Conservation (phyloP, 2,888 invertebrate species). For the Hylaea fasciaria region DNA sequence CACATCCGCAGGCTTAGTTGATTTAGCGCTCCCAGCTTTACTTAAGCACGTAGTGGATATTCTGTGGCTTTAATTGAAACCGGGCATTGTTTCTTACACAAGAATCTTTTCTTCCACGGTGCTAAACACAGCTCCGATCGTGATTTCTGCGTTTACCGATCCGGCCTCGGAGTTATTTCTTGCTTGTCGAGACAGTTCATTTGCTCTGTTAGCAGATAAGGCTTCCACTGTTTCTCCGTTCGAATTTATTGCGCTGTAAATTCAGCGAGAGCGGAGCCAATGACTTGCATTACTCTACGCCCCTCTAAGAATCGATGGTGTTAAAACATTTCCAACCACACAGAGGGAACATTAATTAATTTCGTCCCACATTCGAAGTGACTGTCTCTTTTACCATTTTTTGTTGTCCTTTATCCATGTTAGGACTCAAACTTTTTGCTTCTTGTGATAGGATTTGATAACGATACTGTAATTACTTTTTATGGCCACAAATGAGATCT, state of each 20-base stretch:
- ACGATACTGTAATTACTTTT: constrained; percentile 25
- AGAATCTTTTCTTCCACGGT: constrained; percentile 37
- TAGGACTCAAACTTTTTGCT: constrained; percentile 36
- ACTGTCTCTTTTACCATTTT: constrained; percentile 59
- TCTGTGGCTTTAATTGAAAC: not conserved
- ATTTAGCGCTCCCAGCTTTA: constrained; percentile 3
- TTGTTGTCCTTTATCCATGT: constrained; percentile 44
- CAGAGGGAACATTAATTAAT: constrained; percentile 79
- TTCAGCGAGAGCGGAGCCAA: constrained; percentile 59
- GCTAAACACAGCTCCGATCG: constrained; percentile 35
- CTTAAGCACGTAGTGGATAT: constrained; percentile 1
- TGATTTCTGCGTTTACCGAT: constrained; percentile 38
- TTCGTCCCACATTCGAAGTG: constrained; percentile 66
- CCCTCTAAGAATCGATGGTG: constrained; percentile 62
- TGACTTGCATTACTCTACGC: constrained; percentile 73
- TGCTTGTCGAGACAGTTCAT: constrained; percentile 71
- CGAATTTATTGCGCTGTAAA: constrained; percentile 79
- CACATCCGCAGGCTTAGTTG: not conserved
- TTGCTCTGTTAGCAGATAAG: constrained; percentile 78
- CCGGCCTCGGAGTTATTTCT: constrained; percentile 51
- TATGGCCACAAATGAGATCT: constrained; percentile 9
- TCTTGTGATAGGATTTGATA: constrained; percentile 28
- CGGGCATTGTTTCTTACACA: constrained; percentile 29
- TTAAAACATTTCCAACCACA: constrained; percentile 70
- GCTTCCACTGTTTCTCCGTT: constrained; percentile 65